Conservation (phyloP, 92 coral and sea anemone species). For the Umimayanthus chanpuru region DNA sequence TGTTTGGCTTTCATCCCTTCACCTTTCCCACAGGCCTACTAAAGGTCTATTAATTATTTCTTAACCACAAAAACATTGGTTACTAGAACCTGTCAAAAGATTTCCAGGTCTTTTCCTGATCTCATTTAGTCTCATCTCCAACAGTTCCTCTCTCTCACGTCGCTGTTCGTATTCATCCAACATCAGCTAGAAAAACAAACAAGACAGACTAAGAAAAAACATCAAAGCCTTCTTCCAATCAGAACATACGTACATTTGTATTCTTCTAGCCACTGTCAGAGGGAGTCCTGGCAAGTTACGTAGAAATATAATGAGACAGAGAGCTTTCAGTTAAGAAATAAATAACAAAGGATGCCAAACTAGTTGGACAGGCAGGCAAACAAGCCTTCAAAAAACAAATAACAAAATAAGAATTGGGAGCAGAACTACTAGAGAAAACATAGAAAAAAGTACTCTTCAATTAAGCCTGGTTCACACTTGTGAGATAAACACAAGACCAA, state of each 20-base stretch:
- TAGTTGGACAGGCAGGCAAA: too few species aligned
- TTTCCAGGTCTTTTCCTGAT: constrained; percentile 94
- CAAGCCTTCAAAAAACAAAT: too few species aligned
- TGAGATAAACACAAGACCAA: too few species aligned
- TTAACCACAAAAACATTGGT: background rate
- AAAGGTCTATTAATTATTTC: background rate
- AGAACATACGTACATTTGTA: background rate
- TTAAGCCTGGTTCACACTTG: too few species aligned
- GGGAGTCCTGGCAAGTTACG: background rate
- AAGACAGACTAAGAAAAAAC: background rate
- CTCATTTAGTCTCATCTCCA: constrained; percentile 81
- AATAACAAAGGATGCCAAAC: too few species aligned
- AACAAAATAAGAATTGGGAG: too few species aligned
- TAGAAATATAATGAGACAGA: too few species aligned
- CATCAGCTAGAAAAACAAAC: constrained; percentile 59
- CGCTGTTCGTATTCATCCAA: constrained; percentile 90
- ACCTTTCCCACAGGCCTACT: background rate
- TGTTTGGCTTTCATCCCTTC: background rate
- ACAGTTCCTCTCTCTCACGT: constrained; percentile 67
- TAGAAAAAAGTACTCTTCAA: too few species aligned
- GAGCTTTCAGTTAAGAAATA: too few species aligned
- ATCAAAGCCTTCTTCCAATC: background rate
- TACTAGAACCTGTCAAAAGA: constrained; percentile 77
- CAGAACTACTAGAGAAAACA: too few species aligned
- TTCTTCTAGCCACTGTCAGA: too few species aligned